Conservation (phyloP, 1,140 invertebrate species). For the Aphidius gifuensis region DNA sequence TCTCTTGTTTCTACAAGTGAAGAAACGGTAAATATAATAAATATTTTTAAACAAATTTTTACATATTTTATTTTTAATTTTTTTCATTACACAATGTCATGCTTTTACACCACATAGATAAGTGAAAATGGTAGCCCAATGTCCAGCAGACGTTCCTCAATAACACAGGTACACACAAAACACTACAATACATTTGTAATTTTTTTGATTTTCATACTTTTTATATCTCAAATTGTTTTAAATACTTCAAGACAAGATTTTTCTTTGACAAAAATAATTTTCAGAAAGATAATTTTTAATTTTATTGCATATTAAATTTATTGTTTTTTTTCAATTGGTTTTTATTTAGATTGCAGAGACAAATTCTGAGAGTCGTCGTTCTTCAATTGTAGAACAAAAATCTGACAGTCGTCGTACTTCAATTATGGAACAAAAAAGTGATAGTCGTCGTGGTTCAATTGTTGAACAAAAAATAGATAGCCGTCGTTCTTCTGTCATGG, state of each 20-base stretch:
- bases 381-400: conserved; percentile 7
- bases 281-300: conserved; percentile 9
- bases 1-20: conserved; percentile 44
- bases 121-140: conserved; percentile 35
- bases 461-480: no score
- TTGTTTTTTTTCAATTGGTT: not conserved
- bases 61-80: conserved; percentile 20
- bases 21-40: conserved; percentile 38
- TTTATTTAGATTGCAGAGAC: conserved; percentile 47
- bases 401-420: conserved; percentile 63
- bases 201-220: not conserved
- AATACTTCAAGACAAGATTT: no score
- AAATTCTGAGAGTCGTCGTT: conserved; percentile 52
- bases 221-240: conserved; percentile 13
- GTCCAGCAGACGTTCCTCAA: conserved; percentile 42
- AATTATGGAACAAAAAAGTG: conserved; percentile 49
- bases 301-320: not conserved
- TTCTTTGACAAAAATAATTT: not conserved
- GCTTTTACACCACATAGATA: conserved; percentile 29
- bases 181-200: no score
- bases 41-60: not conserved
- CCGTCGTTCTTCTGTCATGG: conserved; percentile 18
- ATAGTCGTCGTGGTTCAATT: no score
- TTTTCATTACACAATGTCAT: conserved; percentile 15
- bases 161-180: conserved; percentile 40